Percentiles rank a stretch among this genome's conserved stretches.
Evolutionary conservation across 2,113 vertebrate species (phyloP).

Genomic region (Neogobius melanostomus): DNA sequence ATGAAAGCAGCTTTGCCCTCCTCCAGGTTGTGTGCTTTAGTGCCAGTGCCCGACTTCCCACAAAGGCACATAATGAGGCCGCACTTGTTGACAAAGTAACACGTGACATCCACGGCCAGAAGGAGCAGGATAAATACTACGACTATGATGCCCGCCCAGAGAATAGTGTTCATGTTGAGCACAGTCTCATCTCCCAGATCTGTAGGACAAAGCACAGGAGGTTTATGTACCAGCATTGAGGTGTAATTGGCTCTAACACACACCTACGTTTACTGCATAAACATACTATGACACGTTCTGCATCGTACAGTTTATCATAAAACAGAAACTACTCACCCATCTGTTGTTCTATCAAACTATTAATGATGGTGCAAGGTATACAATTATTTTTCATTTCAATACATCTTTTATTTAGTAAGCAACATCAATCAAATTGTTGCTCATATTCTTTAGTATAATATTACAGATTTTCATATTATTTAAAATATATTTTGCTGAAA

Average conservation of each 20-base stretch:
- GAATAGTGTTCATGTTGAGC: constrained; percentile 86
- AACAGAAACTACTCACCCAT: constrained; percentile 64
- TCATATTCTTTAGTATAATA: constrained; percentile 32
- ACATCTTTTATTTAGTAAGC: constrained; percentile 64
- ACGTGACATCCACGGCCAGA: constrained; percentile 93
- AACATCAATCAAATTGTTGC: constrained; percentile 44
- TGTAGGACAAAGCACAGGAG: constrained; percentile 44
- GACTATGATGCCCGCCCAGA: constrained; percentile 89
- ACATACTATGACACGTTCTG: constrained; percentile 10
- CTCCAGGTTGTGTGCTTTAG: constrained; percentile 92
- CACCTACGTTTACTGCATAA: not conserved
- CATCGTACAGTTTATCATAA: constrained; percentile 26
- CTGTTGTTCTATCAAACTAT: constrained; percentile 28
- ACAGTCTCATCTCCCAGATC: constrained; percentile 78
- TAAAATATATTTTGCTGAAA: constrained; percentile 7
- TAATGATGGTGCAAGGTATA: constrained; percentile 18
- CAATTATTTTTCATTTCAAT: not conserved
- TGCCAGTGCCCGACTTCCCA: constrained; percentile 85
- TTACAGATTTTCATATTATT: constrained; percentile 16
- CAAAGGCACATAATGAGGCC: constrained; percentile 98
- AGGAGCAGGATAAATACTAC: constrained; percentile 89
- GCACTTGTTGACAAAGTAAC: constrained; percentile 98
- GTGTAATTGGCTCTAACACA: constrained; percentile 17
- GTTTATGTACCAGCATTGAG: constrained; percentile 4
- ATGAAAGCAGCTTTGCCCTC: constrained; percentile 93